Percentiles rank a stretch among this genome's conserved stretches.
These are phyloP conservation scores for Drosophila suboccidentalis DNA, from an alignment of 2,888 invertebrate genomes.

Conservation along the genomic window DNA sequence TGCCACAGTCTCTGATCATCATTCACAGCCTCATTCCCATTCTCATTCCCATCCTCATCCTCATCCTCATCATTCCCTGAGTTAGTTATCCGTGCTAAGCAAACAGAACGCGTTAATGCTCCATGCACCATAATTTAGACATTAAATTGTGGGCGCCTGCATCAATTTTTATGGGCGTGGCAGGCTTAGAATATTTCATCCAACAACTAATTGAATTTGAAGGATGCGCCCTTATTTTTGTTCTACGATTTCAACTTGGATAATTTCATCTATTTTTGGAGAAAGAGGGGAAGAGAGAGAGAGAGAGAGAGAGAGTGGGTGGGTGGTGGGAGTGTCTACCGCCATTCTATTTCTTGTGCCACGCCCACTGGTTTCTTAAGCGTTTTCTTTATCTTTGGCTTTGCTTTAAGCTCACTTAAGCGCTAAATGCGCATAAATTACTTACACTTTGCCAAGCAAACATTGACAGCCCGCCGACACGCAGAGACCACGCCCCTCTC, in stretches of 20 bases:
- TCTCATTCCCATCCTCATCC: neutral
- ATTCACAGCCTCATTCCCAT: conserved; percentile 3
- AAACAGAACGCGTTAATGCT: conserved; percentile 66
- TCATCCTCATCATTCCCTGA: neutral
- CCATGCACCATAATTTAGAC: conserved; percentile 71
- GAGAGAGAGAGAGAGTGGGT: neutral
- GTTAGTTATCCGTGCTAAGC: conserved; percentile 32
- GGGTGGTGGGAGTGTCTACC: neutral
- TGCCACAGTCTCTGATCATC: conserved; percentile 8
- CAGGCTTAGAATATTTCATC: conserved; percentile 5
- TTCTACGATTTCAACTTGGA: conserved; percentile 5
- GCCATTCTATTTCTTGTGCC: neutral
- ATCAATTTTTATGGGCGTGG: conserved; percentile 25
- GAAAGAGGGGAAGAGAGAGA: too few relatives aligned
- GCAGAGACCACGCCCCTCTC: conserved; percentile 33
- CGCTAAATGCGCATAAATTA: conserved; percentile 81
- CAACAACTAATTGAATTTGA: conserved; percentile 28
- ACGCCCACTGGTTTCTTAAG: conserved; percentile 48
- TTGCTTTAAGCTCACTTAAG: conserved; percentile 76
- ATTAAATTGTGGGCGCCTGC: conserved; percentile 60
- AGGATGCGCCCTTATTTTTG: neutral
- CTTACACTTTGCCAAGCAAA: conserved; percentile 78
- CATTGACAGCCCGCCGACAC: conserved; percentile 70
- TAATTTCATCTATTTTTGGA: conserved; percentile 5
- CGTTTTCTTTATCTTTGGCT: conserved; percentile 66